Conservation (phyloP, 2,113 vertebrate genomes). For the Pomatorhinus ruficollis region DNA sequence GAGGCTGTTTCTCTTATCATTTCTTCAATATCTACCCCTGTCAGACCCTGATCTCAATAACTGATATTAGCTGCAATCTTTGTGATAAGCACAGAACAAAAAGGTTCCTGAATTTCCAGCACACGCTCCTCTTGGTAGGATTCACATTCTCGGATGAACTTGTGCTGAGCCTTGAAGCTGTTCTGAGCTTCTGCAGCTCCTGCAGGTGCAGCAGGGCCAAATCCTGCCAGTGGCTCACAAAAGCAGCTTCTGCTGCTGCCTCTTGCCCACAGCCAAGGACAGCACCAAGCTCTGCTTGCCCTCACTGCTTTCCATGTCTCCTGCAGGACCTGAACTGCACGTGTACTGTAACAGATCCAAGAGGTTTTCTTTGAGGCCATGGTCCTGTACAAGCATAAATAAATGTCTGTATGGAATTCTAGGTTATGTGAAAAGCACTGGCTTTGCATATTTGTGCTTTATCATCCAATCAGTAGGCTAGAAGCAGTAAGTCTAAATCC, state of each 20-base stretch:
- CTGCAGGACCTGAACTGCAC: neutral
- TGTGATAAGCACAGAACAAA: neutral
- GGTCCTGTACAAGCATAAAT: neutral
- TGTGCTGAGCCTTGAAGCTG: rapidly evolving
- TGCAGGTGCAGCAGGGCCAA: neutral
- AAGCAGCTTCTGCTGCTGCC: neutral
- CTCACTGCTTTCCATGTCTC: neutral
- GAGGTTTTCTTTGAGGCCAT: neutral
- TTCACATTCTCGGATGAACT: neutral
- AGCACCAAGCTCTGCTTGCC: neutral
- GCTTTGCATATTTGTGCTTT: neutral
- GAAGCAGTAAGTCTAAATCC: neutral
- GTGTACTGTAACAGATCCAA: neutral
- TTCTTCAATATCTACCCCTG: neutral
- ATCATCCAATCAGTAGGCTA: neutral
- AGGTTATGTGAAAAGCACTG: neutral
- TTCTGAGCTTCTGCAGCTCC: neutral
- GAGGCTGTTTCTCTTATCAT: neutral
- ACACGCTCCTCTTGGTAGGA: neutral
- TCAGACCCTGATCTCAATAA: neutral
- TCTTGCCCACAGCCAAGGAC: neutral
- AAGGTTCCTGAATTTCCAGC: neutral
- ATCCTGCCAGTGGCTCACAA: neutral
- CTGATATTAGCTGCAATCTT: neutral
- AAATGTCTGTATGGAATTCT: neutral